These are phyloP conservation scores for Gobio gobio DNA, from an alignment of 2,113 vertebrate genomes.

Conservation along the genomic window DNA sequence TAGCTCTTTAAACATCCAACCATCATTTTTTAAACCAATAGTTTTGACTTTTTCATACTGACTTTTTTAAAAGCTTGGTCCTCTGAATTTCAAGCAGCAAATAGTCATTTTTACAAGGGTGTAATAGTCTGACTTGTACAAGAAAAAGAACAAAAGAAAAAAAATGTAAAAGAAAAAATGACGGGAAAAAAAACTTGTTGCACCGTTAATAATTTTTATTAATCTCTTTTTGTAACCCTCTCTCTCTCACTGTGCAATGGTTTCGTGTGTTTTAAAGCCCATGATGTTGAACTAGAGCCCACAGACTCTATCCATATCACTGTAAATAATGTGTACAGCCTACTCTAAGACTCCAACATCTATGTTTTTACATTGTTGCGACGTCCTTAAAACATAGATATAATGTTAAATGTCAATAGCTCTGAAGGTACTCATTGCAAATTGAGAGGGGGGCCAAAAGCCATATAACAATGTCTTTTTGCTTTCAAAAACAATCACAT, in stretches of 20 bases:
- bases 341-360: neutral
- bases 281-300: constrained; percentile 42
- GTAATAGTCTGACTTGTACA: constrained; percentile 60
- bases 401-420: neutral
- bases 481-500: constrained; percentile 35
- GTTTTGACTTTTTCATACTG: constrained; percentile 36
- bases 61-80: constrained; percentile 43
- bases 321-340: constrained; percentile 75
- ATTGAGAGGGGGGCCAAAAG: constrained; percentile 30
- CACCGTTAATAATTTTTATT: constrained; percentile 55
- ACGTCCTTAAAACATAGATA: neutral
- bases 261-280: constrained; percentile 60
- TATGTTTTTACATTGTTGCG: constrained; percentile 1
- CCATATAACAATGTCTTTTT: constrained; percentile 23
- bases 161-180: too few relatives aligned
- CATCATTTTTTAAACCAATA: constrained; percentile 20
- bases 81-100: constrained; percentile 75
- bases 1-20: constrained; percentile 2
- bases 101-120: constrained; percentile 61
- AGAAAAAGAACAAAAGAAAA: constrained; percentile 27
- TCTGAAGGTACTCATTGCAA: constrained; percentile 8
- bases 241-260: constrained; percentile 54
- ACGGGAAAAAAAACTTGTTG: neutral
- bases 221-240: constrained; percentile 63
- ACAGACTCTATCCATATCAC: constrained; percentile 52